Evolutionary conservation across 2,113 vertebrate genomes (phyloP).

Genomic region (Glareola pratincola): DNA sequence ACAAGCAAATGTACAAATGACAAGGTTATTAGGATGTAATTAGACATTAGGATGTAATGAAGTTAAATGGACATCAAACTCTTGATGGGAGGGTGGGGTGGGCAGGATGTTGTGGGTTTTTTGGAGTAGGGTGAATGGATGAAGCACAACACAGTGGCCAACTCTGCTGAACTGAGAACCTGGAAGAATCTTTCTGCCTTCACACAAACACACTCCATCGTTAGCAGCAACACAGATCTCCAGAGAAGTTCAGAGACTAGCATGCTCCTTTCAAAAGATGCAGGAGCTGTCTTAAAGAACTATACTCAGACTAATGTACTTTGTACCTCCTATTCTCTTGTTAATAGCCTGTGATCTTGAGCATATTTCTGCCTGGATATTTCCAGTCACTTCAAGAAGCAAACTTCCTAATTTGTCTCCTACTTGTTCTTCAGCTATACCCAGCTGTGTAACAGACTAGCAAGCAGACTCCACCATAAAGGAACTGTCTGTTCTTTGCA

Average conservation of each 20-base stretch:
- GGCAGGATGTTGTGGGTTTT: not conserved
- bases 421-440: not conserved
- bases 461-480: conserved; percentile 9
- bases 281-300: not conserved
- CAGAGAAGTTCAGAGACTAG: not conserved
- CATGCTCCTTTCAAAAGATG: not conserved
- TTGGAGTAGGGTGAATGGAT: not conserved
- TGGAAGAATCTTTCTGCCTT: not conserved
- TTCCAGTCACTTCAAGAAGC: not conserved
- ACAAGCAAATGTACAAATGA: not conserved
- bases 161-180: not conserved
- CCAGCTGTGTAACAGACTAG: conserved; percentile 34
- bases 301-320: not conserved
- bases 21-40: not conserved
- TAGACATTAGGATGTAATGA: not conserved
- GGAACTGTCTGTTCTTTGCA: conserved; percentile 35
- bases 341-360: not conserved
- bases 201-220: rapidly evolving
- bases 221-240: not conserved
- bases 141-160: not conserved
- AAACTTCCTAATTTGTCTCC: conserved; percentile 1
- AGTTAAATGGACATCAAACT: not conserved
- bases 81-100: rapidly evolving
- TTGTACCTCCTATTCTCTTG: not conserved
- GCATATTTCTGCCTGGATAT: not conserved